phyloP scores from a whole-genome alignment of 2,888 invertebrate genomes.

The Mactromeris polynyma region DNA sequence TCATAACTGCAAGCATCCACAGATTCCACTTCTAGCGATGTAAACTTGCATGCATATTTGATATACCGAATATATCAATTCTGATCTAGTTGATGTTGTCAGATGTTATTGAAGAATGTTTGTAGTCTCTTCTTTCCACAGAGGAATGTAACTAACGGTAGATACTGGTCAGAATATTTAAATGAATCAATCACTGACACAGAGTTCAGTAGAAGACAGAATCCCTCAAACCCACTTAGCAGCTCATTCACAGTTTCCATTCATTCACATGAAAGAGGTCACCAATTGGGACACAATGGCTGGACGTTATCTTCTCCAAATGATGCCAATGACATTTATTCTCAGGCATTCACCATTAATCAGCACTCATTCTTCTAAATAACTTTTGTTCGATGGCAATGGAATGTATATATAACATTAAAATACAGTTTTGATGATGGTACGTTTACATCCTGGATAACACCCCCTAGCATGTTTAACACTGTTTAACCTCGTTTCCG shows the following conservation, averaged over 20 bases:
- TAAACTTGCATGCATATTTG: neutral
- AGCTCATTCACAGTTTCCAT: neutral
- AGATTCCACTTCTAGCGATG: neutral
- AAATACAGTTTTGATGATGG: neutral
- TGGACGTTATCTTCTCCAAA: neutral
- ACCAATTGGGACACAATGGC: neutral
- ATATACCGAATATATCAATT: neutral
- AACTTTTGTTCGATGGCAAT: slow-evolving; percentile 17
- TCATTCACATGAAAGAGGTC: neutral
- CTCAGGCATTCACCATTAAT: neutral
- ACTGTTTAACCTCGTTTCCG: slow-evolving; percentile 76
- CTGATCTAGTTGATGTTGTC: neutral
- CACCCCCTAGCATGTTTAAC: neutral
- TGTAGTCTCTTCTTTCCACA: neutral
- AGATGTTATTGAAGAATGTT: neutral
- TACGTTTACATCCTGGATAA: slow-evolving; percentile 17
- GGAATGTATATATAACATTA: slow-evolving; percentile 18
- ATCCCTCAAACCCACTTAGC: neutral
- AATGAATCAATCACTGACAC: neutral
- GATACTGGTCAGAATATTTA: neutral
- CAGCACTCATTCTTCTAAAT: neutral
- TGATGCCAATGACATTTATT: neutral
- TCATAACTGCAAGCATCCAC: neutral
- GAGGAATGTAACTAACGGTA: too few relatives aligned
- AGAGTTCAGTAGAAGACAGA: neutral